Evolutionary conservation across 2,888 invertebrate genomes (phyloP), one percentile per base, ranked within the genome.

Genomic region (Sarcophaga variegata): DNA sequence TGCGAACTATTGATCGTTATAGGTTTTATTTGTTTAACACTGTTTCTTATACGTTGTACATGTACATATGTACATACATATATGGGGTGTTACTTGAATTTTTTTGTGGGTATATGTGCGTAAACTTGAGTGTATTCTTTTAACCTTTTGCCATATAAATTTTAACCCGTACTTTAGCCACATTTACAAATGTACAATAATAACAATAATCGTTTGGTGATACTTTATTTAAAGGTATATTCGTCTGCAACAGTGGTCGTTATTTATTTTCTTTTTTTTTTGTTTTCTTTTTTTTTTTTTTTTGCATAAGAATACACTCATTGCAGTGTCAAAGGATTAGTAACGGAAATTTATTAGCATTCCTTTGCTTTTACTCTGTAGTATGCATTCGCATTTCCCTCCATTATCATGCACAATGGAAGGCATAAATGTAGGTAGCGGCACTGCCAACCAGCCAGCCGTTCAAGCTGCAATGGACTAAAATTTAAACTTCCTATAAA

Each of bases 291-390:
- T 5, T 49, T 47, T 59, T 75, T 66, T 70, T 54, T 66, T 27
- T 14, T 11, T 70, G n/a, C 27, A 63, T 60, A 59, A 37, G 20
- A 71, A 47, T 70, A 60, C 62, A 76, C 64, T 79, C 81, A 45
- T 81, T 81, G 75, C 85, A 83, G 81, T 88, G 80, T 83, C 88
- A 88, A 88, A 87, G 88, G 88, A 88, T 88, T 88, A 88, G 85
- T 81, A 85, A 80, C 72, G 72, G 63, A 83, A 83, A 88, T 88
- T 88, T 88, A 88, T 88, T 87, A 79, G 79, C 81, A 84, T 85
- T 79, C 63, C 69, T 62, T 81, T 75, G 54, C 60, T 60, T 12
- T 54, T 54, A 17, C 54, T 14, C 54, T 54, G 12, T 4, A 12
- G 45, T 59, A 60, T 45, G 25, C 54, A 54, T 76, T 71, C 45